A percentile compares a stretch with the other conserved stretches of the same genome.
Evolutionary conservation across 2,113 vertebrate genomes (phyloP).

Genomic region (Oreocharis arfaki): DNA sequence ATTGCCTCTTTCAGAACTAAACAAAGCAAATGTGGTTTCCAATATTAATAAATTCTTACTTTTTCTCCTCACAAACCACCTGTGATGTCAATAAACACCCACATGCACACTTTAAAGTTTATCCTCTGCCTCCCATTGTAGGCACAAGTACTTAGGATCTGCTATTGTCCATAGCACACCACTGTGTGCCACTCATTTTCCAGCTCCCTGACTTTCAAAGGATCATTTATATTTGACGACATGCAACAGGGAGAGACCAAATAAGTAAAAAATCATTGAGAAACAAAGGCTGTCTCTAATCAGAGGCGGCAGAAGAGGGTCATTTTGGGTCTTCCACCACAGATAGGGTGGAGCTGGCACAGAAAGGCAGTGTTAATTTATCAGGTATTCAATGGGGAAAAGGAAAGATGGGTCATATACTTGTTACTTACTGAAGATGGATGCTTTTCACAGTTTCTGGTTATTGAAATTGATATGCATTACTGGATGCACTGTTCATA

Average conservation of each 20-base stretch:
- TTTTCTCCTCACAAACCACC: neutral
- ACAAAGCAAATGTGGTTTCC: neutral
- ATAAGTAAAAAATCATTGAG: neutral
- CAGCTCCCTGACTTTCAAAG: neutral
- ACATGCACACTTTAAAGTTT: neutral
- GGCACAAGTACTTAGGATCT: neutral
- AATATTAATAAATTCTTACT: neutral
- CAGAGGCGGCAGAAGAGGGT: neutral
- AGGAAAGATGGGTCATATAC: neutral
- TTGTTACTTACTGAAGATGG: neutral
- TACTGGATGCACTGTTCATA: neutral
- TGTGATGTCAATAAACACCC: neutral
- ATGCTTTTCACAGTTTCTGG: neutral
- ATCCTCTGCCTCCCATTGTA: neutral
- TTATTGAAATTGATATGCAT: neutral
- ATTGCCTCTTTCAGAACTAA: neutral
- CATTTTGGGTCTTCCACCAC: neutral
- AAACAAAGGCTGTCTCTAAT: neutral
- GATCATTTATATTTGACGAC: neutral
- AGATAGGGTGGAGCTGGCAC: neutral
- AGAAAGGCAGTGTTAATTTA: neutral
- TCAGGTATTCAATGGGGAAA: neutral
- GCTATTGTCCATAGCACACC: neutral
- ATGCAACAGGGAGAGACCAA: neutral
- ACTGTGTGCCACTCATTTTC: neutral